phyloP scores from a whole-genome alignment of 2,888 invertebrate genomes.

The Agrotis exclamationis region DNA sequence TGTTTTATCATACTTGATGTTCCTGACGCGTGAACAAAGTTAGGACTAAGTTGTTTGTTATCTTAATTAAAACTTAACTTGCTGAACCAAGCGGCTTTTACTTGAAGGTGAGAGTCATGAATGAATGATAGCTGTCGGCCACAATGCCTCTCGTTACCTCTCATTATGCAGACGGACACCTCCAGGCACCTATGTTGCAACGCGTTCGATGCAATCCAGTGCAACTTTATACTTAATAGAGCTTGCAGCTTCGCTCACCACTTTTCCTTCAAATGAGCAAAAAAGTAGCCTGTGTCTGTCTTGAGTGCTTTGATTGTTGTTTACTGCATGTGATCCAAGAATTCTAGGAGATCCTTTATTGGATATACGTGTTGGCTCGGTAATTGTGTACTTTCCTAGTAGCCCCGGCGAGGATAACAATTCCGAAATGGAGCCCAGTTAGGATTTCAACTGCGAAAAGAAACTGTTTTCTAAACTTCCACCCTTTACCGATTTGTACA shows the following conservation, averaged over 20 bases:
- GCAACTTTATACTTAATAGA: slow-evolving; percentile 13
- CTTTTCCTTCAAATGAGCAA: no score
- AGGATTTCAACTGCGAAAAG: slow-evolving; percentile 4
- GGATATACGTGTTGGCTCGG: neutral
- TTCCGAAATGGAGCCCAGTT: neutral
- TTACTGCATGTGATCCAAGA: neutral
- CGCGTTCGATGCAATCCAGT: slow-evolving; percentile 18
- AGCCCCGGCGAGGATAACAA: neutral
- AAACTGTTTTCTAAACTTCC: slow-evolving; percentile 6
- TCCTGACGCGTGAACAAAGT: neutral
- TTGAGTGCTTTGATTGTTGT: neutral
- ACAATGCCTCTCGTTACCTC: slow-evolving; percentile 72
- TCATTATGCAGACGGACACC: slow-evolving; percentile 67
- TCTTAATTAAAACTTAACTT: neutral
- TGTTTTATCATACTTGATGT: neutral
- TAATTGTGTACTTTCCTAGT: neutral
- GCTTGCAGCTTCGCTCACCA: no score
- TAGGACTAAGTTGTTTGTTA: neutral
- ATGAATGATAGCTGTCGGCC: slow-evolving; percentile 46
- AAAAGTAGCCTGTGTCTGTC: no score
- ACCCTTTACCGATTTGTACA: slow-evolving; percentile 37
- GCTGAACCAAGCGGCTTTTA: neutral
- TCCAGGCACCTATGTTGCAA: slow-evolving; percentile 50
- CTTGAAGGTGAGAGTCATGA: slow-evolving; percentile 22
- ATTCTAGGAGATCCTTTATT: slow-evolving; percentile 1